Evolutionary conservation across 2,888 invertebrate genomes (phyloP).

Genomic region (Tipula confusa): DNA sequence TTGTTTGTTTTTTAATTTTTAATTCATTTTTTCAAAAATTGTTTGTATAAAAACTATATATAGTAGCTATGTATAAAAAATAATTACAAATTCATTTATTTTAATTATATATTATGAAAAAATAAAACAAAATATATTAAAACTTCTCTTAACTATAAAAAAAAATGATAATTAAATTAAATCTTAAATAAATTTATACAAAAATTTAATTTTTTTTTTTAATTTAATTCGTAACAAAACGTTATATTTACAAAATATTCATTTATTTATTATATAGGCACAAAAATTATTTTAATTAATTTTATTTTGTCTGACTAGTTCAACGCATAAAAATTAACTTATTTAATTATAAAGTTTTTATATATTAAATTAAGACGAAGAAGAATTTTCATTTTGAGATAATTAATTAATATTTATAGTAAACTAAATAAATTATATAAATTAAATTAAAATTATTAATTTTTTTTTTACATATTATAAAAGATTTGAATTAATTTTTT

Average conservation of each 20-base stretch:
- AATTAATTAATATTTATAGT: neutral
- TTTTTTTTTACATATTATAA: neutral
- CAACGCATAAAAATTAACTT: neutral
- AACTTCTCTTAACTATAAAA: neutral
- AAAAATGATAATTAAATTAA: no score
- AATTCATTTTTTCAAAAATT: slow-evolving; percentile 7
- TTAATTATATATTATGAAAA: neutral
- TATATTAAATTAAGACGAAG: neutral
- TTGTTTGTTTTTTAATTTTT: neutral
- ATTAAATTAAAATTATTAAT: slow-evolving; percentile 4
- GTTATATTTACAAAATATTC: neutral
- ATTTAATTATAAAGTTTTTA: neutral
- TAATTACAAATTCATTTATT: slow-evolving; percentile 20
- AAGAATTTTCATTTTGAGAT: neutral
- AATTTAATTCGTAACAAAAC: slow-evolving; percentile 27
- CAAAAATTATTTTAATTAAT: neutral
- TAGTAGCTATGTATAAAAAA: neutral
- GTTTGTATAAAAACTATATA: neutral
- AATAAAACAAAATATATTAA: slow-evolving; percentile 13
- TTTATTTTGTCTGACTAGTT: neutral
- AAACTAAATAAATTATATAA: slow-evolving; percentile 20
- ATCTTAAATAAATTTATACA: neutral
- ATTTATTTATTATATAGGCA: neutral
- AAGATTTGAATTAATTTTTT: neutral
- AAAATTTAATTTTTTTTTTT: neutral